Evolutionary conservation across 2,113 vertebrate species (phyloP), one percentile per base, ranked within the genome.

Genomic region (Nyctereutes procyonoides): DNA sequence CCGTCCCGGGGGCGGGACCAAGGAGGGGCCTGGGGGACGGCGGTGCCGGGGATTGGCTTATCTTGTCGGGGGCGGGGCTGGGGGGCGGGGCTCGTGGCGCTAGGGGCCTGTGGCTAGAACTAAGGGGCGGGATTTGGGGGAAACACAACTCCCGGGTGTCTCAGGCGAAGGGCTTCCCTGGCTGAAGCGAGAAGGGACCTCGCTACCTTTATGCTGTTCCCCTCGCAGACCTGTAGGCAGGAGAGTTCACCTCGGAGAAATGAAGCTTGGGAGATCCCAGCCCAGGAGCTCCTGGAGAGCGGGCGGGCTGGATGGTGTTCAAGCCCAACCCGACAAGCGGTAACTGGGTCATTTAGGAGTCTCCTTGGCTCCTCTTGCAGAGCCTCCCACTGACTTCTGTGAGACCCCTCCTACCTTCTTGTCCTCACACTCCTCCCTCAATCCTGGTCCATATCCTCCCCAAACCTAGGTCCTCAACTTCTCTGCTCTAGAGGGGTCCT

Each of bases 311-410:
- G 91, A 10, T 89, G 8, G 56, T 53, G 55, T 96, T 90, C 0
- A 90, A 96, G 10, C 88, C 94, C 73, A 91, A 97, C 19, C 9
- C 4, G 62, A 69, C 94, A 87, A 95, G 56, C 9, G 62, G 96
- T 95, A 93, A 73, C 12, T 85, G 55, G 28, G 32, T 53, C 63
- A 43, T 53, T 62, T 43, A 51, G 14, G 65, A 56, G 8, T 48
- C 14, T 92, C 58, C 48, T 28, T 53, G 15, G 24, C n/a, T 81
- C 20, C 55, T 88, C 48, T 83, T 77, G 26, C 15, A 71, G 73
- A 60, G 71, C 32, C 55, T 65, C 65, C 77, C 22, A 69, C 30
- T 24, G 38, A 55, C 35, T 77, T 80, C 48, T 32, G 77, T 82
- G 71, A 86, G 56, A 76, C 51, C 24, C 67, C 38, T 67, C 60